A percentile compares a stretch with the other conserved stretches of the same genome.
phyloP scores from a whole-genome alignment of 1,140 invertebrate genomes.

The Leptinotarsa texana region DNA sequence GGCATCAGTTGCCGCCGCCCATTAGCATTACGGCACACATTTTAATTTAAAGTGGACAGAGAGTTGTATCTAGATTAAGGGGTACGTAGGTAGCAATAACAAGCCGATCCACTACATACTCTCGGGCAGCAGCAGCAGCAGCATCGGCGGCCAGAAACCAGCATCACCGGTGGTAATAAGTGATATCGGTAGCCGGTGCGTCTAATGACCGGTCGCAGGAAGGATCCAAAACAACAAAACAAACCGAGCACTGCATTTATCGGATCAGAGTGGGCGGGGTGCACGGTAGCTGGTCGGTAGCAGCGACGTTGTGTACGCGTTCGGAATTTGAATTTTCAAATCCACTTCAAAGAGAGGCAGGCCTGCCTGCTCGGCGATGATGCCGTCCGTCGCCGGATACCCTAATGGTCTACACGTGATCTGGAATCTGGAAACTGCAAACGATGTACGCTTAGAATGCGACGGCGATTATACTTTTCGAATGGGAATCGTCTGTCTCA shows the following conservation, averaged over 20 bases:
- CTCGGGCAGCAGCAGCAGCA: not conserved
- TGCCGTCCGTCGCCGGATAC: constrained; percentile 45
- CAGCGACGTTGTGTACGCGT: constrained; percentile 38
- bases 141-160: constrained; percentile 22
- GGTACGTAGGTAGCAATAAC: constrained; percentile 31
- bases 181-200: constrained; percentile 30
- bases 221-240: constrained; percentile 37
- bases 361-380: constrained; percentile 4
- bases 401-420: constrained; percentile 53
- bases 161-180: constrained; percentile 32
- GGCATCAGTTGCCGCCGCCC: constrained; percentile 15
- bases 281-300: constrained; percentile 36
- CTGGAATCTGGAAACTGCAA: constrained; percentile 49
- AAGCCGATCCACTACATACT: constrained; percentile 17
- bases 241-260: constrained; percentile 47
- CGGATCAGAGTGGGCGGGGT: constrained; percentile 46
- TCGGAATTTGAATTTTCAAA: constrained; percentile 40
- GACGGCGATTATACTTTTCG: not conserved
- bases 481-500: not conserved
- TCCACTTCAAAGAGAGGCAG: constrained; percentile 21
- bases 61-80: constrained; percentile 29
- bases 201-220: constrained; percentile 30
- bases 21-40: constrained; percentile 27
- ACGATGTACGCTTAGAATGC: constrained; percentile 9
- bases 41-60: constrained; percentile 28